Evolutionary conservation across 2,113 vertebrate species (phyloP).

Genomic region (Falco punctatus): DNA sequence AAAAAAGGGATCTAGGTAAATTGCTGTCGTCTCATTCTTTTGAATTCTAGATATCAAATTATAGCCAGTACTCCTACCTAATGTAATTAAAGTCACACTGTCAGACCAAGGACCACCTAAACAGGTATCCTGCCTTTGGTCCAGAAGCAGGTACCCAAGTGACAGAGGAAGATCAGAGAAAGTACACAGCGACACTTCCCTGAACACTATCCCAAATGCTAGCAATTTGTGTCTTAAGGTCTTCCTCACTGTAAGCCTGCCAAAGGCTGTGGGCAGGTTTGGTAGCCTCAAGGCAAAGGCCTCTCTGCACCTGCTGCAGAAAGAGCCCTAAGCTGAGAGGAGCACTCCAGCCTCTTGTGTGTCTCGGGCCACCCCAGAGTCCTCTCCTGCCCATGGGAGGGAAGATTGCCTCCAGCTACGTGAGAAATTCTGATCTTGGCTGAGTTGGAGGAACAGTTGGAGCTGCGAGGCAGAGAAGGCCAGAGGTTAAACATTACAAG

Average conservation of each 20-base stretch:
- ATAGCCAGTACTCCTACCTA: background rate
- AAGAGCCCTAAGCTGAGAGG: background rate
- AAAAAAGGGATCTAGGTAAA: background rate
- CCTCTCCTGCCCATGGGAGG: background rate
- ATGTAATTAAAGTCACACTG: background rate
- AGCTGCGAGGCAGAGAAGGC: background rate
- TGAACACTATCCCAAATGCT: background rate
- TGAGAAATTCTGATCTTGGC: background rate
- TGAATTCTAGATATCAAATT: background rate
- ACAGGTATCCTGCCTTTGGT: background rate
- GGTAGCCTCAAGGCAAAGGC: background rate
- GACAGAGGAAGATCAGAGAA: background rate
- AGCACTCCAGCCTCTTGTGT: background rate
- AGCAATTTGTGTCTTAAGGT: background rate
- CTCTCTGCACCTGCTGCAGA: background rate
- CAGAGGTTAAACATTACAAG: background rate
- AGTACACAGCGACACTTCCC: background rate
- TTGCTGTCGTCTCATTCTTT: background rate
- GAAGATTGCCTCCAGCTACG: rapidly evolving
- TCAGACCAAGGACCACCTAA: background rate
- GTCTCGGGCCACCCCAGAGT: background rate
- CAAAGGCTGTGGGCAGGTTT: background rate
- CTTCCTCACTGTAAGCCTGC: background rate
- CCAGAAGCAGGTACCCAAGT: rapidly evolving
- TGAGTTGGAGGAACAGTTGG: background rate